Evolutionary conservation across 1,140 invertebrate genomes (phyloP).

Genomic region (Drosophila gunungcola): DNA sequence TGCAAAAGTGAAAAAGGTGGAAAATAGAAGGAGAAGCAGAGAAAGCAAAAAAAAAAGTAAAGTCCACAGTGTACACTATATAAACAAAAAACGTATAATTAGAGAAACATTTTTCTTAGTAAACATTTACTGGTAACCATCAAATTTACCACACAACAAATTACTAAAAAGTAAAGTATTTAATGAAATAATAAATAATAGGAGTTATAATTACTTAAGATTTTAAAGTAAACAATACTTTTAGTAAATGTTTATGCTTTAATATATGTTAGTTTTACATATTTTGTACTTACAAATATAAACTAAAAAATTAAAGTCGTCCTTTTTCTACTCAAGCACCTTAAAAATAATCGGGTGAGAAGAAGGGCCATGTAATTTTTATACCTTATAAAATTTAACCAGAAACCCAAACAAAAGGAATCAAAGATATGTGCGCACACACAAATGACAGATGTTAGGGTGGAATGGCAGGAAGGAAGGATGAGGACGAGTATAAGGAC

Average conservation of each 20-base stretch:
- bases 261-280: too few species aligned
- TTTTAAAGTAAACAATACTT: too few species aligned
- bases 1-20: slow-evolving; percentile 60
- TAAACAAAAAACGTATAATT: background rate
- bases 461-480: slow-evolving; percentile 16
- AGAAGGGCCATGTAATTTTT: slow-evolving; percentile 54
- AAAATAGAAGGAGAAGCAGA: slow-evolving; percentile 41
- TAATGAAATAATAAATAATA: too few species aligned
- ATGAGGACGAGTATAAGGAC: slow-evolving; percentile 4
- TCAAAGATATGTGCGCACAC: slow-evolving; percentile 23
- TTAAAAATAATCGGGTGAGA: slow-evolving; percentile 6
- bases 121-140: too few species aligned
- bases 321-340: slow-evolving; percentile 24
- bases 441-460: slow-evolving; percentile 41
- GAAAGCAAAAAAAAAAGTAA: slow-evolving; percentile 8
- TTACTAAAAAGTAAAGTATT: too few species aligned
- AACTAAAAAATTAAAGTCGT: slow-evolving; percentile 10
- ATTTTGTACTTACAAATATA: too few species aligned
- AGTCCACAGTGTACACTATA: slow-evolving; percentile 1
- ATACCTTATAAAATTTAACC: slow-evolving; percentile 61
- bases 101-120: too few species aligned
- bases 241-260: too few species aligned
- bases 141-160: too few species aligned
- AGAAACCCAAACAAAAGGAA: slow-evolving; percentile 39
- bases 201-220: too few species aligned